Evolutionary conservation across 2,113 vertebrate species (phyloP).

Genomic region (Myocastor coypus): DNA sequence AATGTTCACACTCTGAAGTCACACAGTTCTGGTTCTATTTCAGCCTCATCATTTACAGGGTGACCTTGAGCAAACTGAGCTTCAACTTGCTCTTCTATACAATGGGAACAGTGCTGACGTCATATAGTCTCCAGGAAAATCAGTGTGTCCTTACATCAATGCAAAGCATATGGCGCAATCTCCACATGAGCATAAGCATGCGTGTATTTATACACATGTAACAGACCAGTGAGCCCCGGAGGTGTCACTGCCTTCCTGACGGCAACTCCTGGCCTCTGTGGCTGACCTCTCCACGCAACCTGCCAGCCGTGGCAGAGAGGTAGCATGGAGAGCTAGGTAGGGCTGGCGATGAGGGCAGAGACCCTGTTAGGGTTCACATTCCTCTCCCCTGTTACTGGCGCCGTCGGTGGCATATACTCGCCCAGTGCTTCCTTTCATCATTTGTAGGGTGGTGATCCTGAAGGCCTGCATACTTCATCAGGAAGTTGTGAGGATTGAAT

Average conservation of each 20-base stretch:
- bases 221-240: not conserved
- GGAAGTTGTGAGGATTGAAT: not conserved
- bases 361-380: not conserved
- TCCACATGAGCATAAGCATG: not conserved
- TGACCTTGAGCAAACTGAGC: not conserved
- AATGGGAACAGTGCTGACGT: not conserved
- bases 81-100: not conserved
- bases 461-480: not conserved
- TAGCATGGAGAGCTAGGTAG: not conserved
- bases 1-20: not conserved
- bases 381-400: not conserved
- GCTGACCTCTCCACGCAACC: not conserved
- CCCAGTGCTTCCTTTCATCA: not conserved
- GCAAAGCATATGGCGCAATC: not conserved
- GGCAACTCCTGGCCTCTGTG: rapidly evolving
- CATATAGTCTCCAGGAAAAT: not conserved
- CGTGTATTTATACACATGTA: not conserved
- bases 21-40: not conserved
- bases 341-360: not conserved
- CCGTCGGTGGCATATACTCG: not conserved
- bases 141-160: rapidly evolving
- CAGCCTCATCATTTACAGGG: not conserved
- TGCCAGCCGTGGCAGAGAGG: not conserved
- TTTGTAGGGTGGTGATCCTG: not conserved
- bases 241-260: not conserved